Percentiles rank a stretch among this genome's conserved stretches.
phyloP scores from a whole-genome alignment of 2,113 vertebrate genomes.

The Alethe diademata region DNA sequence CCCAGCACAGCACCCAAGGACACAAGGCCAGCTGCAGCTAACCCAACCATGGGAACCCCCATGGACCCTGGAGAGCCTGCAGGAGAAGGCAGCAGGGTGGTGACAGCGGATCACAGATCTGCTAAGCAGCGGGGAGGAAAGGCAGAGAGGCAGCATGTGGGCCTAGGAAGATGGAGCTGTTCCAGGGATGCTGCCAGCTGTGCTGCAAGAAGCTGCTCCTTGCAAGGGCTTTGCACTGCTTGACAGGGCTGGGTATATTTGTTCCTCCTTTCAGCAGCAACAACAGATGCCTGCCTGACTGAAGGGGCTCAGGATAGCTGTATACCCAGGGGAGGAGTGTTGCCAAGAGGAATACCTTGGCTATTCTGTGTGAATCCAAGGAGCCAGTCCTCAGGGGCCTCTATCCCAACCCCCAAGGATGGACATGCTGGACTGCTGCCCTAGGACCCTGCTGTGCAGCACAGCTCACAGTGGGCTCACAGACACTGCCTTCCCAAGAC shows the following conservation, averaged over 20 bases:
- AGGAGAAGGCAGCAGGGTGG: background rate
- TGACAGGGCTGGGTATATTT: background rate
- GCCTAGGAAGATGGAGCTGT: background rate
- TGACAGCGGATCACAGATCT: background rate
- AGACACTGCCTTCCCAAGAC: background rate
- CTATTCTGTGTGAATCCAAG: accelerated
- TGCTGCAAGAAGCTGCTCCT: background rate
- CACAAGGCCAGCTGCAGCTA: background rate
- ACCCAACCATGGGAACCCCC: accelerated
- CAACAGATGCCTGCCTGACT: background rate
- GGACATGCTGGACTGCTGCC: background rate
- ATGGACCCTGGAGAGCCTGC: background rate
- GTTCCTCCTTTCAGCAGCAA: background rate
- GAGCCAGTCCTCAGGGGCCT: background rate
- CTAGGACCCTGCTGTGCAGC: background rate
- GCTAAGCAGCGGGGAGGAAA: background rate
- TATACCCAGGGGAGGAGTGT: background rate
- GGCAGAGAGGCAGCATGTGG: accelerated
- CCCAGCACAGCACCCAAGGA: background rate
- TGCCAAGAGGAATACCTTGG: background rate
- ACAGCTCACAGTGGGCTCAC: background rate
- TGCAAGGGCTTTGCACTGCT: background rate
- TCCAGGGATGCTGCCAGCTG: background rate
- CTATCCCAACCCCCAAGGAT: background rate
- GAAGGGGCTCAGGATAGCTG: background rate